phyloP scores from a whole-genome alignment of 2,797 vertebrate genomes.

The Tamandua tetradactyla region DNA sequence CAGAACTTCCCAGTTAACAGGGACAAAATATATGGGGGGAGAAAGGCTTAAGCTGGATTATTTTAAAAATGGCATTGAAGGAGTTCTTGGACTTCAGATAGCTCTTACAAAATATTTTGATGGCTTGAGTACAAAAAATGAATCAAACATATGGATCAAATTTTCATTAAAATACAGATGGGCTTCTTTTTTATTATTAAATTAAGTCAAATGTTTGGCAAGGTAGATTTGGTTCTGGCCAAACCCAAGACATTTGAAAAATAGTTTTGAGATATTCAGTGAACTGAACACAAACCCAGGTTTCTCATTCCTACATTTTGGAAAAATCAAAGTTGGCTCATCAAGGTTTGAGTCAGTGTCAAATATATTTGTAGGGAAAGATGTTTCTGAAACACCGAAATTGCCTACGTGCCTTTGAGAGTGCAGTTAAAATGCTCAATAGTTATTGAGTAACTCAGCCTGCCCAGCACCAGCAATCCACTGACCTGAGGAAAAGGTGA shows the following conservation, averaged over 20 bases:
- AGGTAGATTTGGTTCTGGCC: constrained; percentile 65
- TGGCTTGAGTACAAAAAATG: constrained; percentile 72
- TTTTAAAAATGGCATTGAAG: constrained; percentile 44
- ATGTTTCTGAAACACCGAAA: constrained; percentile 56
- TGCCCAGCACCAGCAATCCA: constrained; percentile 31
- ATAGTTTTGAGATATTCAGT: constrained; percentile 64
- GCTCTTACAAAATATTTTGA: constrained; percentile 78
- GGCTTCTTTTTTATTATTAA: constrained; percentile 60
- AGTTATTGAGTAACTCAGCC: constrained; percentile 74
- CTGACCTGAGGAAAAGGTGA: constrained; percentile 69
- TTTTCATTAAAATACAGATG: constrained; percentile 78
- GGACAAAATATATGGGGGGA: neutral
- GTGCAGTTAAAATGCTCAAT: constrained; percentile 2
- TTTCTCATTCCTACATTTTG: constrained; percentile 57
- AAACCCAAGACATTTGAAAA: constrained; percentile 68
- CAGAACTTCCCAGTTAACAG: neutral
- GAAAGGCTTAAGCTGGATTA: neutral
- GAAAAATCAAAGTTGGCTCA: constrained; percentile 66
- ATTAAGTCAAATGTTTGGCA: constrained; percentile 76
- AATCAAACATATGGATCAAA: constrained; percentile 77
- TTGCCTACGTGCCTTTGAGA: constrained; percentile 66
- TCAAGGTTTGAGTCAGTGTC: constrained; percentile 59
- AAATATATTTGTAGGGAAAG: constrained; percentile 55
- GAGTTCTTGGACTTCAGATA: constrained; percentile 62
- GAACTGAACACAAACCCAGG: constrained; percentile 57